Evolutionary conservation across 2,797 vertebrate species (phyloP).

Genomic region (Gymnothorax reevesii): DNA sequence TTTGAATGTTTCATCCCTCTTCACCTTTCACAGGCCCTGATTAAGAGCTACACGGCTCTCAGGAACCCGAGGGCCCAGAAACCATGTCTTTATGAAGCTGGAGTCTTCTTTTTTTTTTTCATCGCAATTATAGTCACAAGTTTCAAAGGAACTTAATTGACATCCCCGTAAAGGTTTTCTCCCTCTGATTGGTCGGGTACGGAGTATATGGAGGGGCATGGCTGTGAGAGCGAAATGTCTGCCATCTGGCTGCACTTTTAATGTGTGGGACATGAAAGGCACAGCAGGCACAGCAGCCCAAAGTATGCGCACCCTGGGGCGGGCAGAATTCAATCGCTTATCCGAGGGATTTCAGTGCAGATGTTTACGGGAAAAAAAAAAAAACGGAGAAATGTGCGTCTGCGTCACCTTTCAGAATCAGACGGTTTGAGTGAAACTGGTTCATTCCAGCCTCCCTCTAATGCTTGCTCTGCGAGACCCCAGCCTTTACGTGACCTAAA

Average conservation of each 20-base stretch:
- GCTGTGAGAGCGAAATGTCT: neutral
- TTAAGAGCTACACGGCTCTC: neutral
- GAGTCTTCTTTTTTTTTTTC: neutral
- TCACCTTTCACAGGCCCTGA: neutral
- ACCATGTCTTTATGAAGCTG: neutral
- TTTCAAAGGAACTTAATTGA: neutral
- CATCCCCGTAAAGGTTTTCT: neutral
- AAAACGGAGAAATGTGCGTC: neutral
- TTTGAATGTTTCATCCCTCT: conserved; percentile 1
- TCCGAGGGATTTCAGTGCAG: neutral
- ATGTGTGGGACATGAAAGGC: neutral
- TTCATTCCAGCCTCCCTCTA: too few relatives aligned
- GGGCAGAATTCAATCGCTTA: neutral
- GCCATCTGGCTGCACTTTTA: neutral
- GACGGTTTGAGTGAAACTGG: too few relatives aligned
- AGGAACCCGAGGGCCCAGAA: neutral
- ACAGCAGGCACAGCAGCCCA: neutral
- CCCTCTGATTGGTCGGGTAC: too few relatives aligned
- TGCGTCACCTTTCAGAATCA: too few relatives aligned
- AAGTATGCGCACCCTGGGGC: too few relatives aligned
- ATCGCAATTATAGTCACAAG: neutral
- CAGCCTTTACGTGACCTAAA: too few relatives aligned
- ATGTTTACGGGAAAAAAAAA: neutral
- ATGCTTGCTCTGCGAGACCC: too few relatives aligned
- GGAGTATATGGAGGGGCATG: neutral